Conservation (phyloP, 1,140 invertebrate genomes). For the Macrobrachium nipponense region DNA sequence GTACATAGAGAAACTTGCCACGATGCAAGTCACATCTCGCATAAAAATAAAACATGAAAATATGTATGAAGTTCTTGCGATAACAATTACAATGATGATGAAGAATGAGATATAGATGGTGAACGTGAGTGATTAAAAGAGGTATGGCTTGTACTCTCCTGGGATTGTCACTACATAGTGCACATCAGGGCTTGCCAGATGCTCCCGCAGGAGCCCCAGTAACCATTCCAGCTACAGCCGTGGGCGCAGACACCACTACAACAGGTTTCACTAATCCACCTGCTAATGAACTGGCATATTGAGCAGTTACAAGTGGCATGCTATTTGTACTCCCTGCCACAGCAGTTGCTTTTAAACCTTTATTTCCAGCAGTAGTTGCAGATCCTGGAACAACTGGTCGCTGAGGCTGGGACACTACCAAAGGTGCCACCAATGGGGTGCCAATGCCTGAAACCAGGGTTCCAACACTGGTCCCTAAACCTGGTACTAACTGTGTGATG, state of each 20-base stretch:
- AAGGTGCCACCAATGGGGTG: conserved; percentile 43
- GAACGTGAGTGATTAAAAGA: conserved; percentile 58
- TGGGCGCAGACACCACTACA: conserved; percentile 52
- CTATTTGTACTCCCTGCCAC: conserved; percentile 64
- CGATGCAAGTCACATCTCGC: conserved; percentile 46
- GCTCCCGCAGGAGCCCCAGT: conserved; percentile 43
- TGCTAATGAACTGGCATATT: conserved; percentile 64
- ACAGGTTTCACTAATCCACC: conserved; percentile 54
- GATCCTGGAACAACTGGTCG: conserved; percentile 67
- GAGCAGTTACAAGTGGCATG: conserved; percentile 69
- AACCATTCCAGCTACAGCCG: conserved; percentile 32
- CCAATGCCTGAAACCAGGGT: conserved; percentile 49
- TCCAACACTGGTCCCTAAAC: conserved; percentile 65
- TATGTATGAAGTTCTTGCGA: conserved; percentile 41
- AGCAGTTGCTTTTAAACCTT: conserved; percentile 71
- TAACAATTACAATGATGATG: conserved; percentile 48
- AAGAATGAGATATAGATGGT: conserved; percentile 37
- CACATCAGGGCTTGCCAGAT: conserved; percentile 52
- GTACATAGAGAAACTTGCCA: conserved; percentile 48
- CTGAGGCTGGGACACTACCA: conserved; percentile 63
- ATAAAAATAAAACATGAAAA: conserved; percentile 55
- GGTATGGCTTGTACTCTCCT: conserved; percentile 63
- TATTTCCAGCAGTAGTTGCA: conserved; percentile 70
- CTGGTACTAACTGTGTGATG: conserved; percentile 70
- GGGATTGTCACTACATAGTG: conserved; percentile 67